phyloP scores from a whole-genome alignment of 1,140 invertebrate genomes.

The Penaeus chinensis region DNA sequence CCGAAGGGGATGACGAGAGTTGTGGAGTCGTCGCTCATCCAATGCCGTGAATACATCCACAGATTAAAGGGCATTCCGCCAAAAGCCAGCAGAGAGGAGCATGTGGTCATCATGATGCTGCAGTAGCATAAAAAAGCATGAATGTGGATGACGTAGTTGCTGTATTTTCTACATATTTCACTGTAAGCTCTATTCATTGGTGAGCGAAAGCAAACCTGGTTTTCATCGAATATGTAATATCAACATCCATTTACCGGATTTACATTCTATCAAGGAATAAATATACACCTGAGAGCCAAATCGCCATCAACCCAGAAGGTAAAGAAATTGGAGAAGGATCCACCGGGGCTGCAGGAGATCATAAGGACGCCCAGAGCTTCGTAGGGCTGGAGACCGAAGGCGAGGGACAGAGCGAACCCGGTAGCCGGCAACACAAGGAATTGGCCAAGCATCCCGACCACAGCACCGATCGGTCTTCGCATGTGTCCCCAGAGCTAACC shows the following conservation, averaged over 20 bases:
- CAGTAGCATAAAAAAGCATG: slow-evolving; percentile 36
- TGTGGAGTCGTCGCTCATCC: slow-evolving; percentile 62
- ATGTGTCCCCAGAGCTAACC: slow-evolving; percentile 63
- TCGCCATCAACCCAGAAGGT: slow-evolving; percentile 69
- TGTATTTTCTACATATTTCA: not conserved
- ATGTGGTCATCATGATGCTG: slow-evolving; percentile 69
- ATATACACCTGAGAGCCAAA: slow-evolving; percentile 68
- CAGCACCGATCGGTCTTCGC: slow-evolving; percentile 66
- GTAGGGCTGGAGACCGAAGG: slow-evolving; percentile 64
- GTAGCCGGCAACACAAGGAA: slow-evolving; percentile 69
- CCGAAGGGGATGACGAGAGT: slow-evolving; percentile 67
- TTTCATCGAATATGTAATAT: no score
- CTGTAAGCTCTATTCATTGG: not conserved
- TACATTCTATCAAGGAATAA: not conserved
- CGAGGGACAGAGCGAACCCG: slow-evolving; percentile 65
- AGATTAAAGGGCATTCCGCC: slow-evolving; percentile 69
- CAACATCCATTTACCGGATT: no score
- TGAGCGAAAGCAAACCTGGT: not conserved
- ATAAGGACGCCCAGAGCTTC: slow-evolving; percentile 67
- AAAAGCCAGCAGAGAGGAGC: slow-evolving; percentile 67
- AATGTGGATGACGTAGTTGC: not conserved
- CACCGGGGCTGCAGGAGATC: slow-evolving; percentile 68
- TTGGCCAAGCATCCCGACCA: slow-evolving; percentile 69
- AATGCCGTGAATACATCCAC: slow-evolving; percentile 67
- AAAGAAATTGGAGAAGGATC: slow-evolving; percentile 69